Percentiles rank a stretch among this genome's conserved stretches.
These are phyloP conservation scores for Percina caprodes DNA, from an alignment of 2,113 vertebrate genomes.

Conservation along the genomic window DNA sequence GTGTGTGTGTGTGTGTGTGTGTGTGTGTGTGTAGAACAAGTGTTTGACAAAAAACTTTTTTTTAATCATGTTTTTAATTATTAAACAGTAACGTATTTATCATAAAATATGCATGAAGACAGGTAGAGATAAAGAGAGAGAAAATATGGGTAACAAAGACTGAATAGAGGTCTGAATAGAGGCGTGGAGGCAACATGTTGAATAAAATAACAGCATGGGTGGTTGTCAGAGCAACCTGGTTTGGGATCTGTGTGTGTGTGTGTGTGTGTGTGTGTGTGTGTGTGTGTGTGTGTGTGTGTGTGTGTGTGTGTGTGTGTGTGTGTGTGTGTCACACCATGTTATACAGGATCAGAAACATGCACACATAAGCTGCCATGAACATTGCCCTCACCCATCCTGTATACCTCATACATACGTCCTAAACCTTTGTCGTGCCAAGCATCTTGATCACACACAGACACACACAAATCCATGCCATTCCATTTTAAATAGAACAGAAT, in stretches of 20 bases:
- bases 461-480: constrained; percentile 3
- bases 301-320: background rate
- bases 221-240: constrained; percentile 25
- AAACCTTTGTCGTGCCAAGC: background rate
- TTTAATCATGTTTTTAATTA: constrained; percentile 4
- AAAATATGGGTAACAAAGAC: background rate
- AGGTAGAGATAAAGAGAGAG: background rate
- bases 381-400: background rate
- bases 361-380: background rate
- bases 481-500: background rate
- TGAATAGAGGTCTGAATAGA: constrained; percentile 1
- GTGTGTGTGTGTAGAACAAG: constrained; percentile 17
- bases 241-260: background rate
- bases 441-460: background rate
- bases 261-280: too few species aligned
- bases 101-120: constrained; percentile 2
- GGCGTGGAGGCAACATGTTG: constrained; percentile 3
- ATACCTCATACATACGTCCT: background rate
- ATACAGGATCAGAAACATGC: background rate
- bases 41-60: background rate
- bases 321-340: background rate
- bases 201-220: constrained; percentile 53
- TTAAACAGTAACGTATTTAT: background rate
- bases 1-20: background rate
- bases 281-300: constrained; percentile 8